Evolutionary conservation across 2,113 vertebrate species (phyloP).

Genomic region (Nestor notabilis): DNA sequence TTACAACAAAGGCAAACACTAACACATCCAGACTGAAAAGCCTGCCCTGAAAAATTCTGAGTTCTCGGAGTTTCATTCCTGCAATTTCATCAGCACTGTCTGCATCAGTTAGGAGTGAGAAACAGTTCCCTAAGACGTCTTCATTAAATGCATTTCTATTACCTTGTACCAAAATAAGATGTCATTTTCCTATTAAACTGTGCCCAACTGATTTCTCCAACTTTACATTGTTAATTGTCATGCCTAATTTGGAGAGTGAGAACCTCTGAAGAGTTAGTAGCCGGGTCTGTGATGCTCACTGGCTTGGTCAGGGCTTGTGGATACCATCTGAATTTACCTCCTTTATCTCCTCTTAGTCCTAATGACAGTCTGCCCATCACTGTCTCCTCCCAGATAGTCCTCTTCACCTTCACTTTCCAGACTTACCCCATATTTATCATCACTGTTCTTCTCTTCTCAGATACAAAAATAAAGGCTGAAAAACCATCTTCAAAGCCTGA

Average conservation of each 20-base stretch:
- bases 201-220: neutral
- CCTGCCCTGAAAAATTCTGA: neutral
- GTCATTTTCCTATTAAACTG: neutral
- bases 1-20: neutral
- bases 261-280: neutral
- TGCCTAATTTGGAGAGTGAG: neutral
- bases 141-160: neutral
- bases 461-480: neutral
- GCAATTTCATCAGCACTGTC: neutral
- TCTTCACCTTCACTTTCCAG: neutral
- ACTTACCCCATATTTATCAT: neutral
- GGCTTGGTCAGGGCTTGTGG: neutral
- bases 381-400: neutral
- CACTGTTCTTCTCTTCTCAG: neutral
- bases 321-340: neutral
- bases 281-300: neutral
- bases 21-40: neutral
- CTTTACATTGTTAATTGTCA: neutral
- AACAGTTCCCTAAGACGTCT: neutral
- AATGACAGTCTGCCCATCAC: accelerated
- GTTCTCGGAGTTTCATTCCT: neutral
- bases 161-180: neutral
- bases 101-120: neutral
- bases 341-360: neutral
- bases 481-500: neutral